phyloP scores from a whole-genome alignment of 2,113 vertebrate species.

The Caretta caretta region DNA sequence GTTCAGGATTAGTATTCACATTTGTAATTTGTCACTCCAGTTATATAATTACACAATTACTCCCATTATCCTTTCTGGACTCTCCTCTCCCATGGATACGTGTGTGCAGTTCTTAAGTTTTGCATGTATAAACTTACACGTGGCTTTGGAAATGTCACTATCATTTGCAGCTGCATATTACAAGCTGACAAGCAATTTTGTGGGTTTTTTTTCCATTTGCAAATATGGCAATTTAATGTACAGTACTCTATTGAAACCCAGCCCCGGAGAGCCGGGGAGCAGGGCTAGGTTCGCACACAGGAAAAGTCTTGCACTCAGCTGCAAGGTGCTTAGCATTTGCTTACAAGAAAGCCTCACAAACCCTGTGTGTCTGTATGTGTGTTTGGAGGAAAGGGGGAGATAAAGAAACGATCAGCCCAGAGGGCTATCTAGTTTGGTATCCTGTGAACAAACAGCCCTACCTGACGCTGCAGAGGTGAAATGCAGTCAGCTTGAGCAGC shows the following conservation, averaged over 20 bases:
- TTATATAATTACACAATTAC: too few relatives aligned
- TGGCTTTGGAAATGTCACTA: background rate
- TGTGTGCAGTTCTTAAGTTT: too few relatives aligned
- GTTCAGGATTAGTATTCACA: background rate
- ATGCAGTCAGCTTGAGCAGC: background rate
- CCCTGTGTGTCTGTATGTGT: too few relatives aligned
- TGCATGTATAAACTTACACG: background rate
- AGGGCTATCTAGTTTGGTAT: background rate
- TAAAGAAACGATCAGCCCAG: too few relatives aligned
- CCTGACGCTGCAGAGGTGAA: background rate
- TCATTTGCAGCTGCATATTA: background rate
- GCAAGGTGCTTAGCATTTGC: background rate
- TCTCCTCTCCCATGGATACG: background rate
- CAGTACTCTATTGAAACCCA: too few relatives aligned
- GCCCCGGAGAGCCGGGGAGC: too few relatives aligned
- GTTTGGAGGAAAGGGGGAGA: too few relatives aligned
- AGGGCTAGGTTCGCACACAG: accelerated
- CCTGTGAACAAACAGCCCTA: background rate
- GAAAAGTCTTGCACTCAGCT: background rate
- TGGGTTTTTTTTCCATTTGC: background rate
- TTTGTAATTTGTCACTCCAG: background rate
- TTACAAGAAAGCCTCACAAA: accelerated
- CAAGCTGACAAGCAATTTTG: background rate
- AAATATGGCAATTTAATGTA: background rate
- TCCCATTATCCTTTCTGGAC: background rate